Evolutionary conservation across 2,797 vertebrate genomes (phyloP), one percentile per base, ranked within the genome.

Genomic region (Lagocephalus sceleratus): DNA sequence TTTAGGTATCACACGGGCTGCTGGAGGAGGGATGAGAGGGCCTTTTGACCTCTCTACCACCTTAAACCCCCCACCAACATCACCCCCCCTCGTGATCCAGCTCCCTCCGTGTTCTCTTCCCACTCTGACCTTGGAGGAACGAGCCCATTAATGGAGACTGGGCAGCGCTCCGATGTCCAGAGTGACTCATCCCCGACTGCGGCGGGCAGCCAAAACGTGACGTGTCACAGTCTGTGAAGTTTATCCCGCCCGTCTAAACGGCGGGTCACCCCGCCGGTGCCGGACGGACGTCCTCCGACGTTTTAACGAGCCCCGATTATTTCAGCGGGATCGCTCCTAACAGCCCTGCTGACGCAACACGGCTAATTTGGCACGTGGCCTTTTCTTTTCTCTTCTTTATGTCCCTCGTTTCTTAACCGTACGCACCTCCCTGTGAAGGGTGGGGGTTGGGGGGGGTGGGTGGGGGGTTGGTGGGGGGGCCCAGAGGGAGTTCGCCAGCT

Each of bases 111-210:
- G 29, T 20, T 32, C 29, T 44, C 26, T 47, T 5, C 51, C 48
- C 3, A 40, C 47, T 51, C 49, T 59, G 68, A 75, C 81, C 78
- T 84, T 73, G 77, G 68, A 51, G 29, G 14, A 47, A 66, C 59
- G 57, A 22, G 56, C 6, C 61, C 32, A 21, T 54, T 78, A 85
- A 85, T 72, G 67, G 74, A 74, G 75, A 73, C 57, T 66, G 71
- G 71, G 52, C 60, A 40, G 29, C 49, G 6, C 65, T 56, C 57
- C 11, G 15, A 54, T 20, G 52, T 73, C 64, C 25, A 48, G 39
- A 62, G 12, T 84, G 76, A 84, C 67, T 83, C 75, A 79, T 78
- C 54, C 60, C 48, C n/a, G n/a, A 47, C 54, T 54, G 51, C 47
- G 64, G 57, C 63, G 58, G 68, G 69, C 39, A 7, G 66, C 81